A percentile compares a stretch with the other conserved stretches of the same genome.
phyloP scores from a whole-genome alignment of 2,797 vertebrate genomes.

The Sandelia bainsii region DNA sequence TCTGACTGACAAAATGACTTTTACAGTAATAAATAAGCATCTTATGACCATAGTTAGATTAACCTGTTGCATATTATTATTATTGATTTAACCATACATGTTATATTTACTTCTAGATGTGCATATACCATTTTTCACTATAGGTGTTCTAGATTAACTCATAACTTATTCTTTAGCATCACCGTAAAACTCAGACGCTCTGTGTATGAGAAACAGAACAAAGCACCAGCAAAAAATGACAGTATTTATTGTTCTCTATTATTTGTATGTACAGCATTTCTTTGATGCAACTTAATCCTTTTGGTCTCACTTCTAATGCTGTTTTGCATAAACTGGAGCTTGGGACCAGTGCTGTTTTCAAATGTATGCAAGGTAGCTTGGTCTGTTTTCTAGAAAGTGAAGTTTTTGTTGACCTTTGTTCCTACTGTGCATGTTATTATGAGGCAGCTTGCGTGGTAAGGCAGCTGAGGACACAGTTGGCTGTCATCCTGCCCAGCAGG shows the following conservation, averaged over 20 bases:
- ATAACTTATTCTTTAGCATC: neutral
- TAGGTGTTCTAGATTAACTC: neutral
- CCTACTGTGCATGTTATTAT: constrained; percentile 34
- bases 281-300: neutral
- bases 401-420: constrained; percentile 45
- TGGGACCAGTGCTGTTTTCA: neutral
- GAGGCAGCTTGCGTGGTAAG: constrained; percentile 43
- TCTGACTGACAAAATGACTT: neutral
- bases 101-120: no score
- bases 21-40: neutral
- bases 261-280: no score
- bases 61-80: no score
- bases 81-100: neutral
- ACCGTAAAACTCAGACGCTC: neutral
- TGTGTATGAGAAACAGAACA: neutral
- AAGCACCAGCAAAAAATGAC: no score
- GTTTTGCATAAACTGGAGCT: neutral
- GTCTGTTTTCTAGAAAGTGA: constrained; percentile 1
- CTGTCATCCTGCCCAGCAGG: constrained; percentile 58
- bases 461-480: constrained; percentile 59
- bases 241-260: no score
- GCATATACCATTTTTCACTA: neutral
- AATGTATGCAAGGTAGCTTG: neutral
- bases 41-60: no score
- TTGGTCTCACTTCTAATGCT: neutral